Evolutionary conservation across 2,888 invertebrate genomes (phyloP), one percentile per base, ranked within the genome.

Genomic region (Drosophila merina): DNA sequence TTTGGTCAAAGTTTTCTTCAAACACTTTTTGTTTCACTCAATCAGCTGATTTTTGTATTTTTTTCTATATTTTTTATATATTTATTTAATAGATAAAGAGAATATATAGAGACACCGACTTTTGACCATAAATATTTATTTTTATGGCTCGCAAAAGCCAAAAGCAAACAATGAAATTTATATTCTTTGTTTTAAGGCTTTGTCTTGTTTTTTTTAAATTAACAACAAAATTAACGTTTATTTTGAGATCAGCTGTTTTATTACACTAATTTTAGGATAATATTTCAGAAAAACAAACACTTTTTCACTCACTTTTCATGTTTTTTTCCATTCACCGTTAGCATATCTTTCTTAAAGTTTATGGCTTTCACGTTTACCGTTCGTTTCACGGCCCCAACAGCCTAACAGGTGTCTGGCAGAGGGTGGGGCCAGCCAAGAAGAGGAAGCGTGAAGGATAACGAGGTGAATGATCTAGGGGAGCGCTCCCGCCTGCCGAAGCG

Each of bases 381-480:
- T 12, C 25, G 5, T 25, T 10, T 36, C 12, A 36, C 36, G 42
- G 9, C 10, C 10, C 3, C n/a, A 60, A 60, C 60, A 60, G 60
- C 10, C 3, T 20, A 60, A 60, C 60, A 60, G 60, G 60, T 60
- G 60, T 60, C 30, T 12, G 30, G 8, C 36, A 36, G 14, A 8
- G 42, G 42, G 42, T 50, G 42, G 9, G 6, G 38, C n/a, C 5
- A 9, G 3, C 0, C 8, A 5, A 25, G 14, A 55, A 12, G 9
- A 28, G 8, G 28, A 10, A 14, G 33, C 4, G 7, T 1, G 6
- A 50, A 12, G 9, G 30, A 10, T 25, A 14, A 4, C 8, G 28
- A 42, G 25, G 56, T 64, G 38, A 71, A 71, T 71, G 71, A 71
- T 71, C 45, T 25, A 8, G 1, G 0, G 20, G 4, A 2, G 9